Conservation (phyloP, 2,797 vertebrate species). For the Tragelaphus oryx region DNA sequence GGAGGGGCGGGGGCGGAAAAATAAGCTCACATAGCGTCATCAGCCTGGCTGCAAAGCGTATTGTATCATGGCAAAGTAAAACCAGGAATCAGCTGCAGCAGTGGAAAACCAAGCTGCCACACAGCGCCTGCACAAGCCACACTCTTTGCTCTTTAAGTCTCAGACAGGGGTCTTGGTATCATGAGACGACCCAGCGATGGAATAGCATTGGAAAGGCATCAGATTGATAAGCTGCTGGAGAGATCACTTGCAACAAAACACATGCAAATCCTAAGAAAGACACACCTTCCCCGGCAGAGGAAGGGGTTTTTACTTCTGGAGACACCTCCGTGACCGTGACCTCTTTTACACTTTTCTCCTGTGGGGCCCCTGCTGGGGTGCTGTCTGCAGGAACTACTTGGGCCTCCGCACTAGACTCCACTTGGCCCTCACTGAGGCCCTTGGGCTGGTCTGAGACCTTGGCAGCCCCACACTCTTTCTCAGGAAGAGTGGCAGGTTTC, state of each 20-base stretch:
- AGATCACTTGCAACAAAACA: slow-evolving; percentile 74
- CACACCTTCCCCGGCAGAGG: slow-evolving; percentile 91
- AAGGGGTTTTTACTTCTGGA: slow-evolving; percentile 74
- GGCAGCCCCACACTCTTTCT: slow-evolving; percentile 85
- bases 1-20: slow-evolving; percentile 53
- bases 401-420: slow-evolving; percentile 80
- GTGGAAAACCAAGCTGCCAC: slow-evolving; percentile 79
- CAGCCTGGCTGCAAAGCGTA: slow-evolving; percentile 83
- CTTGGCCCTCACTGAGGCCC: slow-evolving; percentile 84
- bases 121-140: slow-evolving; percentile 74
- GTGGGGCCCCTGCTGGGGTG: slow-evolving; percentile 82
- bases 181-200: slow-evolving; percentile 75
- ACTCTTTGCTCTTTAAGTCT: slow-evolving; percentile 74
- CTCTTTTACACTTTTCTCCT: slow-evolving; percentile 84
- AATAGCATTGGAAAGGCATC: slow-evolving; percentile 74
- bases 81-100: slow-evolving; percentile 72
- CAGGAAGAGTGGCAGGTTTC: slow-evolving; percentile 90
- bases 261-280: slow-evolving; percentile 91
- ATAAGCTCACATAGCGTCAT: slow-evolving; percentile 76
- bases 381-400: slow-evolving; percentile 81
- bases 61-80: slow-evolving; percentile 81
- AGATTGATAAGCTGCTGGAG: slow-evolving; percentile 69
- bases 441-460: slow-evolving; percentile 86
- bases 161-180: slow-evolving; percentile 73
- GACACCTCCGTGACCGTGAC: slow-evolving; percentile 83